A percentile compares a stretch with the other conserved stretches of the same genome.
Evolutionary conservation across 2,797 vertebrate species (phyloP).

Genomic region (Brachymystax lenok): DNA sequence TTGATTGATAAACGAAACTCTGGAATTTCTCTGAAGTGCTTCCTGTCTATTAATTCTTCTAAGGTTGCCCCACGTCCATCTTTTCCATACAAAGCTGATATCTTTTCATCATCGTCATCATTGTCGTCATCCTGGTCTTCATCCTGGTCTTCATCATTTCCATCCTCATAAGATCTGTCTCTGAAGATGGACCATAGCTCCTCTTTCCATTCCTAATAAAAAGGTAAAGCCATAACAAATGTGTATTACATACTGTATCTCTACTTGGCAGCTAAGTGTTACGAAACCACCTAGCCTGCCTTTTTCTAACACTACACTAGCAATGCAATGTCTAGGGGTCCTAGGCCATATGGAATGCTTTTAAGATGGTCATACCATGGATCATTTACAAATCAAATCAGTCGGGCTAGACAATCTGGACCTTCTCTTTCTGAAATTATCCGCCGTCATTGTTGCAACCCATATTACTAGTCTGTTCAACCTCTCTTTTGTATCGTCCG

Average conservation of each 20-base stretch:
- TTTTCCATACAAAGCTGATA: slow-evolving; percentile 49
- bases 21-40: slow-evolving; percentile 35
- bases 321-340: too few relatives aligned
- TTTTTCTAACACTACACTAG: too few relatives aligned
- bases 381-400: too few relatives aligned
- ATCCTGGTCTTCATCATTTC: background rate
- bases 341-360: too few relatives aligned
- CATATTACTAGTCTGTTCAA: too few relatives aligned
- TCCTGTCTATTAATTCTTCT: slow-evolving; percentile 24
- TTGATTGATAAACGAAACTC: background rate
- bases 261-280: too few relatives aligned
- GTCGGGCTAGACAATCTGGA: too few relatives aligned
- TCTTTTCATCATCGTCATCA: slow-evolving; percentile 21
- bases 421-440: too few relatives aligned
- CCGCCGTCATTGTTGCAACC: too few relatives aligned
- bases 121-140: background rate
- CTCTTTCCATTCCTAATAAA: slow-evolving; percentile 46
- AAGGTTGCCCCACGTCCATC: background rate
- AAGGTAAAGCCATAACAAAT: background rate
- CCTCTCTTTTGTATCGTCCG: too few relatives aligned
- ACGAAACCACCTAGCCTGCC: too few relatives aligned
- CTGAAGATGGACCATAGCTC: slow-evolving; percentile 33
- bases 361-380: too few relatives aligned
- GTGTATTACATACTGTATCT: background rate
- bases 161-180: background rate